Evolutionary conservation across 2,888 invertebrate species (phyloP).

Genomic region (Eubasilissa splendida): DNA sequence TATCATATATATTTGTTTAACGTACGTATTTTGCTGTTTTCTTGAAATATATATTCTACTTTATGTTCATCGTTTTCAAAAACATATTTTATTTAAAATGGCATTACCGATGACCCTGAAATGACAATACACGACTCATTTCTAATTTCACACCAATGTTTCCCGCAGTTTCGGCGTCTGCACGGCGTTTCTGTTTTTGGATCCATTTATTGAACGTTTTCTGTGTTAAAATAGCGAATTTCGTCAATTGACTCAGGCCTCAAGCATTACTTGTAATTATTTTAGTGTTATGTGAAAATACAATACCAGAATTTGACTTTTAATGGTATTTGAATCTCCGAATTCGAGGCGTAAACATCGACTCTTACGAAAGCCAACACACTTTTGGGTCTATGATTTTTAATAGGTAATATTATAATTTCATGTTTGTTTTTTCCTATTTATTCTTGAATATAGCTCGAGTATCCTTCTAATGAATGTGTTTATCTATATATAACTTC

Average conservation of each 20-base stretch:
- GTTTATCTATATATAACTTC: conserved; percentile 13
- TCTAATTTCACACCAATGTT: conserved; percentile 49
- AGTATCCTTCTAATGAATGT: neutral
- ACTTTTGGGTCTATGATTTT: conserved; percentile 55
- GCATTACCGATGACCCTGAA: conserved; percentile 52
- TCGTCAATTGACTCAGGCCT: conserved; percentile 16
- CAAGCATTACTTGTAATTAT: conserved; percentile 26
- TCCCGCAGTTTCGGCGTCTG: conserved; percentile 56
- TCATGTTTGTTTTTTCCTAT: conserved; percentile 26
- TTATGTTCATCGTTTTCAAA: neutral
- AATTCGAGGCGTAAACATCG: conserved; percentile 54
- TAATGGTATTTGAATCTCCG: conserved; percentile 41
- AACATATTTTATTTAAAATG: conserved; percentile 29
- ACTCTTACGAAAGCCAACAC: conserved; percentile 54
- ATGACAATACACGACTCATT: conserved; percentile 45
- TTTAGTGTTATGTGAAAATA: conserved; percentile 51
- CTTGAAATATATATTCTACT: neutral
- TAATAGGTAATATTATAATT: conserved; percentile 48
- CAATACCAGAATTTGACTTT: conserved; percentile 16
- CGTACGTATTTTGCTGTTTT: conserved; percentile 7
- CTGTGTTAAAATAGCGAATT: conserved; percentile 47
- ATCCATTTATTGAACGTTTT: conserved; percentile 49
- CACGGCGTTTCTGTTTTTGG: conserved; percentile 50
- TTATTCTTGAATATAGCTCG: neutral
- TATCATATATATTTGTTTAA: neutral